These are phyloP conservation scores for Alloplasta piceator DNA, from an alignment of 2,888 invertebrate species.

Conservation along the genomic window DNA sequence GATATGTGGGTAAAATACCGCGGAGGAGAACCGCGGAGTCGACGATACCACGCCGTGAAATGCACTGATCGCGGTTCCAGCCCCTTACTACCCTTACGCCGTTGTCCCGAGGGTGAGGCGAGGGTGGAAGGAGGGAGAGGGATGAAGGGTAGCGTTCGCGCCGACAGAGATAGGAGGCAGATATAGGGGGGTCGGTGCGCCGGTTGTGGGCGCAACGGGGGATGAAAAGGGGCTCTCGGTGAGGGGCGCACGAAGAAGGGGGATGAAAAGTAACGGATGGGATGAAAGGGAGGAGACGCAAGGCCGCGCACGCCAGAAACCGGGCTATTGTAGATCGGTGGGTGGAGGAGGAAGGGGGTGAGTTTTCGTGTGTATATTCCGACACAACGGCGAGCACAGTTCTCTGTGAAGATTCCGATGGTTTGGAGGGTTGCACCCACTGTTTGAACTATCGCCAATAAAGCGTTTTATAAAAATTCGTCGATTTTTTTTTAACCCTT, in stretches of 20 bases:
- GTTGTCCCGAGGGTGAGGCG: constrained; percentile 55
- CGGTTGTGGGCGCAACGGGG: constrained; percentile 10
- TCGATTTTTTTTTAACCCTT: no score
- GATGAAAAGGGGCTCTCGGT: constrained; percentile 23
- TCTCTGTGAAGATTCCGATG: constrained; percentile 72
- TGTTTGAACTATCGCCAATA: no score
- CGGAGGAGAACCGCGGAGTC: constrained; percentile 64
- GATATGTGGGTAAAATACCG: constrained; percentile 10
- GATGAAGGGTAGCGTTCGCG: constrained; percentile 54
- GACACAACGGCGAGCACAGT: constrained; percentile 65
- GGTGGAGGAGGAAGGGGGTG: constrained; percentile 18
- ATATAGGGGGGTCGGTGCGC: constrained; percentile 48
- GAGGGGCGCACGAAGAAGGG: constrained; percentile 53
- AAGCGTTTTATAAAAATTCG: no score
- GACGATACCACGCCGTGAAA: constrained; percentile 77
- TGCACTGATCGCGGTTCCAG: constrained; percentile 79
- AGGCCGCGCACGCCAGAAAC: constrained; percentile 57
- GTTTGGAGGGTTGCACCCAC: not conserved
- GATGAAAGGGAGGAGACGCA: constrained; percentile 65
- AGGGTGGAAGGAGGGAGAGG: constrained; percentile 61
- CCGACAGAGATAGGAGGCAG: constrained; percentile 42
- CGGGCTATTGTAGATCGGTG: constrained; percentile 26
- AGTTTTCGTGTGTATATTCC: constrained; percentile 46
- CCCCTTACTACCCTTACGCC: constrained; percentile 75
- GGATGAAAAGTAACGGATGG: constrained; percentile 64